Evolutionary conservation across 2,888 invertebrate genomes (phyloP), one percentile per base, ranked within the genome.

Genomic region (Archaeoteleia sp.): DNA sequence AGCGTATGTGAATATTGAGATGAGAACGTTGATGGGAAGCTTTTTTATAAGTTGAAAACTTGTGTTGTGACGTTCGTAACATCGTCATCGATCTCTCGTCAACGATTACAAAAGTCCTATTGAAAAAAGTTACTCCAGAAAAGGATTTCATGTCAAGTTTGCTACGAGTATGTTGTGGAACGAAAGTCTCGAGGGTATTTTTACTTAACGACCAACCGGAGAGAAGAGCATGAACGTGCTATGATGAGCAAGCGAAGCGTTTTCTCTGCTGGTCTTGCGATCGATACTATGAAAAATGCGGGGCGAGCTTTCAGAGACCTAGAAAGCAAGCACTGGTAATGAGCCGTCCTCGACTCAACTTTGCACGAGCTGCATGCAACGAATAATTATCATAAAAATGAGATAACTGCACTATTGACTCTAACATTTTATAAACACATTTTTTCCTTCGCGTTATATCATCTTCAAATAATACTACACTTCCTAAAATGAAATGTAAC

Each of bases 181-280:
- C 27, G 45, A 62, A 53, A 53, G 34, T 61, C 39, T 53, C 30
- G 17, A 39, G 27, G 29, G 25, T 34, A 35, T 34, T 61, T 62
- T 54, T 32, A 25, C 37, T 37, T 46, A 46, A 58, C 17, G 29
- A 40, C 27, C 35, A 9, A 34, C 15, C 17, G 10, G 25, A 29
- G 15, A 27, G 42, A 60, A 49, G 43, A 51, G 43, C 30, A 34
- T 12, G 60, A 60, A 51, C 49, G 51, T 51, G 54, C 10, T 29
- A 30, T 29, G 27, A 48, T 54, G 48, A 62, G 45, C 48, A 62
- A 54, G 54, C 54, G 37, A 46, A 53, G 62, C 42, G 29, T 10
- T 51, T 51, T 30, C 27, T 32, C 25, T 15, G 8, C 27, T 6
- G 30, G 2, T 15, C 17, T 32, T 15, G 15, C 42, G 54, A 62